Percentiles rank a stretch among this genome's conserved stretches.
Evolutionary conservation across 2,888 invertebrate genomes (phyloP).

Genomic region (Patella ulyssiponensis): DNA sequence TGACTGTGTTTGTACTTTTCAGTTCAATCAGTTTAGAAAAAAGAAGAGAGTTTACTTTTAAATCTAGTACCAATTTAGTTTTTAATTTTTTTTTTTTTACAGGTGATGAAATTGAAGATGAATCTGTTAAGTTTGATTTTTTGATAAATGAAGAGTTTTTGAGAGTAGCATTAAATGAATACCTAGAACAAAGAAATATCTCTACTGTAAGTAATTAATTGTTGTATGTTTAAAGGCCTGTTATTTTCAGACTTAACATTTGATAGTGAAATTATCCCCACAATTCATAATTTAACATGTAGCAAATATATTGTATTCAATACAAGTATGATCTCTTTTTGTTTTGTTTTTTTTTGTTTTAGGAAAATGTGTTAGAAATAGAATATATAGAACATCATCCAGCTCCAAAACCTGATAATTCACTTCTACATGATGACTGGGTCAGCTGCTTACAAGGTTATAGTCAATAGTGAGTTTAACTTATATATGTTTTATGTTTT

Average conservation of each 20-base stretch:
- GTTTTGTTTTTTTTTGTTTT: slow-evolving; percentile 27
- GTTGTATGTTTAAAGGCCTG: neutral
- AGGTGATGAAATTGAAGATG: slow-evolving; percentile 21
- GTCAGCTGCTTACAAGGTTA: slow-evolving; percentile 84
- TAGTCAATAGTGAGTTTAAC: slow-evolving; percentile 53
- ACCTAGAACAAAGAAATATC: slow-evolving; percentile 82
- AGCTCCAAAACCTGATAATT: slow-evolving; percentile 92
- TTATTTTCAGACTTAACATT: neutral
- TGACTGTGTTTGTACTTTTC: too few species aligned
- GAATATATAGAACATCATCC: slow-evolving; percentile 93
- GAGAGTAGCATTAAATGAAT: slow-evolving; percentile 80
- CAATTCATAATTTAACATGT: neutral
- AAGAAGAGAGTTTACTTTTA: too few species aligned
- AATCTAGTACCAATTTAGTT: too few species aligned
- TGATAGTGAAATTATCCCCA: too few species aligned
- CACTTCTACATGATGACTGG: slow-evolving; percentile 97
- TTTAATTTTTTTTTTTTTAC: slow-evolving; percentile 10
- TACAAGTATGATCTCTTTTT: too few species aligned
- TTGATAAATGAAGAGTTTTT: slow-evolving; percentile 88
- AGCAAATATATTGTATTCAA: neutral
- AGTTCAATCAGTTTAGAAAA: too few species aligned
- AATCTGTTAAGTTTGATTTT: slow-evolving; percentile 86
- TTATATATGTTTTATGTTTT: too few species aligned
- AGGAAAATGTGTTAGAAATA: slow-evolving; percentile 87
- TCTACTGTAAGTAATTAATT: slow-evolving; percentile 76